Evolutionary conservation across 2,888 invertebrate species (phyloP).

Genomic region (Azorinus chamasolen): DNA sequence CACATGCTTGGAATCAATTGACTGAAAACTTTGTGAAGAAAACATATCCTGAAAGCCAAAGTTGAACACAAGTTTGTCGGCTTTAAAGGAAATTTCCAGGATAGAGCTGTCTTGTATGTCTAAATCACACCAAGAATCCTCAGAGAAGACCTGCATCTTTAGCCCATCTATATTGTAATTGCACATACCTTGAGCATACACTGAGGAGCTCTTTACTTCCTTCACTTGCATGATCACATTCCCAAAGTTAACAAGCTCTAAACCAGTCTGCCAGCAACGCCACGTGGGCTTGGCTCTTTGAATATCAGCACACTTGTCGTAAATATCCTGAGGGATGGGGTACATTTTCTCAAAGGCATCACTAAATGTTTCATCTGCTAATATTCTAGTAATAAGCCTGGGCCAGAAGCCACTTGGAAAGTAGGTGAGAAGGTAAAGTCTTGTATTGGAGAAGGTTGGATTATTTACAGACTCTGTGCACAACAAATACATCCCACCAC

Average conservation of each 20-base stretch:
- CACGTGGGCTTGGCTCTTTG: slow-evolving; percentile 69
- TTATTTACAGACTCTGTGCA: slow-evolving; percentile 69
- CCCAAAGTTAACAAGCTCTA: slow-evolving; percentile 94
- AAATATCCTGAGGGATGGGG: slow-evolving; percentile 66
- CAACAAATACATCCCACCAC: slow-evolving; percentile 48
- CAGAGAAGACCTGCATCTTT: slow-evolving; percentile 88
- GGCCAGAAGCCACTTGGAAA: slow-evolving; percentile 99
- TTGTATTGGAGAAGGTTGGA: slow-evolving; percentile 79
- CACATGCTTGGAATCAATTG: slow-evolving; percentile 55
- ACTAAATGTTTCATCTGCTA: slow-evolving; percentile 91
- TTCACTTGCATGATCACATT: slow-evolving; percentile 92
- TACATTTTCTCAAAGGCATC: slow-evolving; percentile 71
- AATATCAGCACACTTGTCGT: slow-evolving; percentile 67
- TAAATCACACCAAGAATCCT: slow-evolving; percentile 94
- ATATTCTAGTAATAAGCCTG: slow-evolving; percentile 94
- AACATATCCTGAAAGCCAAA: slow-evolving; percentile 47
- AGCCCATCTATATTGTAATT: slow-evolving; percentile 87
- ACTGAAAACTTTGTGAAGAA: slow-evolving; percentile 28
- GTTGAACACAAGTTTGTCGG: slow-evolving; percentile 73
- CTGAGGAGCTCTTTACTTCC: slow-evolving; percentile 55
- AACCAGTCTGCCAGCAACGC: slow-evolving; percentile 89
- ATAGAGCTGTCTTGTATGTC: slow-evolving; percentile 93
- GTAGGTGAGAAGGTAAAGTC: slow-evolving; percentile 92
- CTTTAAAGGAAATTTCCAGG: slow-evolving; percentile 90
- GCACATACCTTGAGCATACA: slow-evolving; percentile 85